Conservation (phyloP, 2,888 invertebrate species). For the Cyclophora albipunctata region DNA sequence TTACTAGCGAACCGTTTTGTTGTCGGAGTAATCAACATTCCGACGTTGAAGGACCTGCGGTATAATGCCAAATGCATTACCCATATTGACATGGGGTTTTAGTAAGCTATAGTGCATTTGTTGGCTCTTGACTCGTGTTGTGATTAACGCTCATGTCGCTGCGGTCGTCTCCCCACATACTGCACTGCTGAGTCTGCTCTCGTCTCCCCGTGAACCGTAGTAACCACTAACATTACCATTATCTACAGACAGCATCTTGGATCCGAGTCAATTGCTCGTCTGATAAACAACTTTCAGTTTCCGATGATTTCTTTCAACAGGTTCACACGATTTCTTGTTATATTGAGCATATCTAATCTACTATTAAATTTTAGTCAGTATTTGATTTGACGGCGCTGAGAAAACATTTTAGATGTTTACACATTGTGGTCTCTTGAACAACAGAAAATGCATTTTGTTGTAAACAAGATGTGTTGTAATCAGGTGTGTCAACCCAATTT, state of each 20-base stretch:
- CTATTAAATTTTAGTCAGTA: too few species aligned
- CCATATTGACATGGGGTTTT: constrained; percentile 45
- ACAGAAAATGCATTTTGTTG: too few species aligned
- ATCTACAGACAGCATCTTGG: constrained; percentile 71
- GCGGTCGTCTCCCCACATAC: constrained; percentile 38
- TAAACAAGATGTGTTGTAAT: constrained; percentile 2
- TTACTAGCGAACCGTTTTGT: constrained; percentile 16
- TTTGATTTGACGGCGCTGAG: too few species aligned
- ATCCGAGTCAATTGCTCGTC: constrained; percentile 57
- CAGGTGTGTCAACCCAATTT: constrained; percentile 10
- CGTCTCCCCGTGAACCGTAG: too few species aligned
- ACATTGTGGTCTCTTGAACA: too few species aligned
- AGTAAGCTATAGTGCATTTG: constrained; percentile 25
- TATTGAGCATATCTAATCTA: too few species aligned
- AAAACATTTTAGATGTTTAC: too few species aligned
- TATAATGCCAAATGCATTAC: constrained; percentile 47
- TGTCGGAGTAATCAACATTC: constrained; percentile 31
- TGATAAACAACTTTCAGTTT: constrained; percentile 47
- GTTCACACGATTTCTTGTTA: too few species aligned
- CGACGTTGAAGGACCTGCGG: constrained; percentile 24
- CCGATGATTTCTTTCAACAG: constrained; percentile 23
- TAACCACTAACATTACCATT: constrained; percentile 40
- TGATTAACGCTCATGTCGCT: constrained; percentile 40
- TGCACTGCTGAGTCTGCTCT: constrained; percentile 17
- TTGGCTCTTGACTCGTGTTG: constrained; percentile 29